Evolutionary conservation across 2,797 vertebrate species (phyloP).

Genomic region (Zonotrichia albicollis): DNA sequence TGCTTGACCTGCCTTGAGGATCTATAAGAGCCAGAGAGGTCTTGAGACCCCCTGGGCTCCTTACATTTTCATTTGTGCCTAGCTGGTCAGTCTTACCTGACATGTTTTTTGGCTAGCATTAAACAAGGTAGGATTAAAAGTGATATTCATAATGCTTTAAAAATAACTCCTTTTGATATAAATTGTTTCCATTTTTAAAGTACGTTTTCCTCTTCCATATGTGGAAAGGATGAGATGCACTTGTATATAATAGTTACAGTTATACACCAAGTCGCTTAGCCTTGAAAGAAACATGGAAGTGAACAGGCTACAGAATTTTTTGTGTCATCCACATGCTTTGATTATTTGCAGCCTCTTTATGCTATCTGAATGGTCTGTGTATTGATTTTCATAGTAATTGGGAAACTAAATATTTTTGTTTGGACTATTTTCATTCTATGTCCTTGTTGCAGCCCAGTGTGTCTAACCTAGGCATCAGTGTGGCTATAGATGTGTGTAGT

Average conservation of each 20-base stretch:
- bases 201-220: neutral
- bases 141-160: neutral
- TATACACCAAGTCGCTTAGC: neutral
- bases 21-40: neutral
- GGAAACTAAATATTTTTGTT: neutral
- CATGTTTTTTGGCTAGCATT: neutral
- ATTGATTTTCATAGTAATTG: neutral
- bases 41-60: neutral
- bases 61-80: slow-evolving; percentile 32
- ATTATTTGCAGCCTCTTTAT: neutral
- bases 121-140: neutral
- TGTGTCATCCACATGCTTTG: neutral
- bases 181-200: neutral
- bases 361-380: neutral
- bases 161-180: neutral
- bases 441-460: neutral
- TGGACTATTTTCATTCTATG: neutral
- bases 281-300: neutral
- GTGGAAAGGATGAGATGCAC: neutral
- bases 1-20: slow-evolving; percentile 43
- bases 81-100: neutral
- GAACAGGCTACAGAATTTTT: neutral
- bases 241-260: neutral
- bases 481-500: neutral
- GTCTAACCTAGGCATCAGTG: neutral